phyloP scores from a whole-genome alignment of 2,888 invertebrate genomes.

The Cryptus viduatorius region DNA sequence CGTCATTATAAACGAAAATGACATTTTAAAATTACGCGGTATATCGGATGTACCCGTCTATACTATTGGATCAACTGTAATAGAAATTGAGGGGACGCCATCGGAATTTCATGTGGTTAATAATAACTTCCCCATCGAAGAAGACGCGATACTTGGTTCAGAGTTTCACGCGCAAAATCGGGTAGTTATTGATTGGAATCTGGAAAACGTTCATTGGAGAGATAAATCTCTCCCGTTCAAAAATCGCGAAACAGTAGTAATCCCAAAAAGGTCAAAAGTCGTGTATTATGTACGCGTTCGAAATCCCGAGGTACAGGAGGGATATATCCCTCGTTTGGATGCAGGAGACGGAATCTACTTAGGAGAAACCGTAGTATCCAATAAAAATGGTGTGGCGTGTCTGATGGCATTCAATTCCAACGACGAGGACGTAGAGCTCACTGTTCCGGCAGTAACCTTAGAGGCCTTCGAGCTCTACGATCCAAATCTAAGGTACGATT shows the following conservation, averaged over 20 bases:
- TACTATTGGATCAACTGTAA: conserved; percentile 14
- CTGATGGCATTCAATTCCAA: conserved; percentile 11
- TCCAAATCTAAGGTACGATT: no score
- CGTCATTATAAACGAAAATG: neutral
- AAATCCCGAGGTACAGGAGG: conserved; percentile 13
- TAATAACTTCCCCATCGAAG: neutral
- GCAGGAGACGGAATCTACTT: neutral
- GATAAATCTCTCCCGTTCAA: neutral
- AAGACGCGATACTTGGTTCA: conserved; percentile 32
- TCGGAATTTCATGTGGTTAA: conserved; percentile 13
- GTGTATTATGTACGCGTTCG: neutral
- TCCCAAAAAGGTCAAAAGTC: neutral
- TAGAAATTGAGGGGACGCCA: conserved; percentile 20
- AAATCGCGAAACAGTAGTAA: neutral
- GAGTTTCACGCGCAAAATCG: conserved; percentile 24
- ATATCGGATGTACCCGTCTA: conserved; percentile 15
- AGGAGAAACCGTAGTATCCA: conserved; percentile 13
- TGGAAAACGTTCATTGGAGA: neutral
- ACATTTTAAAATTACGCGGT: neutral
- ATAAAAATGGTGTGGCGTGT: conserved; percentile 3
- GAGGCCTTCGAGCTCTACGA: no score
- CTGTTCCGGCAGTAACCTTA: no score
- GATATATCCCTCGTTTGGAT: conserved; percentile 15
- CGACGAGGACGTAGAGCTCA: conserved; percentile 7
- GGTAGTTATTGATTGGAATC: conserved; percentile 16